Conservation (phyloP, 2,888 invertebrate species). For the Atethmia centrago region DNA sequence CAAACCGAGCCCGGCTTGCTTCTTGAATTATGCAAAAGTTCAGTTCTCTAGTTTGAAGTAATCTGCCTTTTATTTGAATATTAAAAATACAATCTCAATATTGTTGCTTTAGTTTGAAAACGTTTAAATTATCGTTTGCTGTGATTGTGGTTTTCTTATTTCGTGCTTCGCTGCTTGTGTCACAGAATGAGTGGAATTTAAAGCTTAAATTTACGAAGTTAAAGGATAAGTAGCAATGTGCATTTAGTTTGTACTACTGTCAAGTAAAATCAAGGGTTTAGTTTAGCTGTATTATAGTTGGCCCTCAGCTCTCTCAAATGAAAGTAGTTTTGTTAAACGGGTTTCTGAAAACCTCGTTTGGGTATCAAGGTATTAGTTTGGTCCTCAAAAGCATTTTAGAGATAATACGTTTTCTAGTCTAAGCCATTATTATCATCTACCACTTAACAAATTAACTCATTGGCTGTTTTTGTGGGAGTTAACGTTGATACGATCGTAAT, state of each 20-base stretch:
- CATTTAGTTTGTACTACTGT: conserved; percentile 17
- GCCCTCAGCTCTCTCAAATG: neutral
- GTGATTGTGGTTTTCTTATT: conserved; percentile 55
- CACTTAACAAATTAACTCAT: conserved; percentile 1
- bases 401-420: neutral
- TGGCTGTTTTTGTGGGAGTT: neutral
- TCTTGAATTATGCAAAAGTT: conserved; percentile 69
- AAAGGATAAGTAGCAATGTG: conserved; percentile 29
- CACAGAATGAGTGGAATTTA: conserved; percentile 31
- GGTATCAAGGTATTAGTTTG: neutral
- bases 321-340: neutral
- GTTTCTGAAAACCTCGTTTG: neutral
- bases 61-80: conserved; percentile 67
- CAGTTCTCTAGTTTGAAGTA: conserved; percentile 59
- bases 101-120: conserved; percentile 58
- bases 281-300: neutral
- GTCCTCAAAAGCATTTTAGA: neutral
- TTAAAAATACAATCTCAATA: conserved; percentile 67
- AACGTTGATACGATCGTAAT: conserved; percentile 11
- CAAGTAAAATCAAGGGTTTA: conserved; percentile 30
- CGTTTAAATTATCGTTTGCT: conserved; percentile 49
- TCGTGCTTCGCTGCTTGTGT: conserved; percentile 47
- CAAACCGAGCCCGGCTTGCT: conserved; percentile 50
- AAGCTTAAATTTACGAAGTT: conserved; percentile 14
- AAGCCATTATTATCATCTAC: neutral